Evolutionary conservation across 2,113 vertebrate species (phyloP), one percentile per base, ranked within the genome.

Genomic region (Neolamprologus falcicula): DNA sequence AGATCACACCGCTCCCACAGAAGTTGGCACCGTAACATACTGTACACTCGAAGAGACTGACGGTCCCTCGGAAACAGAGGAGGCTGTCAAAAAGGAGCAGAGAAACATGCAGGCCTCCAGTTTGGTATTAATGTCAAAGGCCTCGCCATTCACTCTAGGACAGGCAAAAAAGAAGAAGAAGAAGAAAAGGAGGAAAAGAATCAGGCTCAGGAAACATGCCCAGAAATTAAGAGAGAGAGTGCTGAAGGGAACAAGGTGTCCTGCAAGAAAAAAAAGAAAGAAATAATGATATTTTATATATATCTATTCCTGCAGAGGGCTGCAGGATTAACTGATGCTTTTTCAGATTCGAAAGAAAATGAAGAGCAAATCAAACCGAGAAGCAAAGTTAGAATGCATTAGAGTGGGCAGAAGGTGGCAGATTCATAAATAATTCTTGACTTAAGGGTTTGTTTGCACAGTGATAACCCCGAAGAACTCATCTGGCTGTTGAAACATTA

Each of bases 21-120:
- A 93, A 84, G 85, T 96, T 96, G 95, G 95, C 95, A 96, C 95
- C 93, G 91, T 91, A 94, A 95, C 94, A 82, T 93, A 91, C 94
- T 96, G 91, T 95, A 94, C 92, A 94, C 90, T 84, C 90, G 87
- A 92, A 92, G 92, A 93, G 91, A 94, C 87, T 21, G 90, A 88
- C 93, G 9, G 92, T 66, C 86, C 91, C 92, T 92, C 52, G 21
- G 85, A 94, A 94, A 94, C 87, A 80, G 89, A 91, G 92, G 89
- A 78, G 89, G 87, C 88, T 26, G 92, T 91, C 89, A 78, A 91
- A 89, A 87, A 87, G 93, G 91, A 91, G 93, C 86, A 71, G 92
- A 92, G 89, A 90, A 94, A 94, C 96, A 96, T 95, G 95, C 96
- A 94, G 91, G 92, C 94, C 95, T 94, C 88, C 28, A 78, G 84